These are phyloP conservation scores for Paracyclopina nana DNA, from an alignment of 1,140 invertebrate genomes.

Conservation along the genomic window DNA sequence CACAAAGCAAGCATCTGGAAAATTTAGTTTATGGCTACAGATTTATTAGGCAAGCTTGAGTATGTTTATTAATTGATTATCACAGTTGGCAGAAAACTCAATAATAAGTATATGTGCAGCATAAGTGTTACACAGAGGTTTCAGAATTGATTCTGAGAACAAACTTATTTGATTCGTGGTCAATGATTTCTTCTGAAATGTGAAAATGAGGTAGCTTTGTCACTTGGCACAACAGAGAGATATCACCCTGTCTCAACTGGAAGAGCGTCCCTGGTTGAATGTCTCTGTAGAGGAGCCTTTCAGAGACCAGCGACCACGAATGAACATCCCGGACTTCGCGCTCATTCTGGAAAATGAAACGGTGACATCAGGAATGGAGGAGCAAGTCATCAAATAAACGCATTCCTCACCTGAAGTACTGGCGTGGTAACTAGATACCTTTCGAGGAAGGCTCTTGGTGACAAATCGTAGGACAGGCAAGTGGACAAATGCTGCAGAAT, in stretches of 20 bases:
- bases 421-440: slow-evolving; percentile 57
- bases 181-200: slow-evolving; percentile 80
- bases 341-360: slow-evolving; percentile 37
- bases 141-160: slow-evolving; percentile 81
- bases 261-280: slow-evolving; percentile 54
- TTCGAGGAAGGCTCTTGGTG: slow-evolving; percentile 78
- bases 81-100: too few species aligned
- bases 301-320: slow-evolving; percentile 81
- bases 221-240: slow-evolving; percentile 69
- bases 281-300: slow-evolving; percentile 62
- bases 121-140: slow-evolving; percentile 81
- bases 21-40: too few species aligned
- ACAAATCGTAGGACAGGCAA: slow-evolving; percentile 76
- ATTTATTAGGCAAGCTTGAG: too few species aligned
- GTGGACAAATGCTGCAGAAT: slow-evolving; percentile 65
- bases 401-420: slow-evolving; percentile 33
- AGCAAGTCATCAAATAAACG: background rate
- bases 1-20: too few species aligned
- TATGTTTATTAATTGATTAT: too few species aligned
- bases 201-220: slow-evolving; percentile 73
- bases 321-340: slow-evolving; percentile 40
- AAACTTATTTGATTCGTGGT: slow-evolving; percentile 89
- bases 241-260: slow-evolving; percentile 75
- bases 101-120: too few species aligned
- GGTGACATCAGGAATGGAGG: background rate